Base-by-base conservation (phyloP, 2,888 invertebrate genomes). In the Chirona hameri region DNA sequence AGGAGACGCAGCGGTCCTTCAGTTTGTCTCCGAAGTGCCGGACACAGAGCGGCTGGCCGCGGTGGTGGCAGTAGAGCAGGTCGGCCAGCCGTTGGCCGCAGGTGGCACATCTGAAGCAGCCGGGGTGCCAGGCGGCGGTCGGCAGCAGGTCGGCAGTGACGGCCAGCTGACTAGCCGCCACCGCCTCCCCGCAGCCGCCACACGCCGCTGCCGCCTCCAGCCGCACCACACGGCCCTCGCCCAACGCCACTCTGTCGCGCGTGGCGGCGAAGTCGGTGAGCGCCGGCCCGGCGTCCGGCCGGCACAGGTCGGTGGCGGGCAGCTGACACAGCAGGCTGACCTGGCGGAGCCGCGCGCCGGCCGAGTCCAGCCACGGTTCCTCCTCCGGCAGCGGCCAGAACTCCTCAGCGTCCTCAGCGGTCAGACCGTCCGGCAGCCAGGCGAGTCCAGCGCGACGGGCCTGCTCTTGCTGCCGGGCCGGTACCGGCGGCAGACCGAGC, bases 41-140 rank as follows among this genome's bases (percentile, higher is more conserved):
- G 39, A 24, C 24, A 24, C 76, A 76, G 14, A 76, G 76, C 46
- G 46, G 76, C 76, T 12, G 21, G 9, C 46, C 76, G 39, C 18
- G 4, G 18, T 18, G 46, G 18, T 46, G 21, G 76, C 76, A 39
- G 76, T 39, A 76, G 39, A 76, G 21, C 39, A 76, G 76, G 46
- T 76, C 76, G 46, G 76, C 76, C 46, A 76, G 76, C 7, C 21
- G 21, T 39, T 76, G 27, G 21, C 46, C 39, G 46, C 76, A 76
- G 21, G 15, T 10, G 39, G 31, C 76, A 24, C 76, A 76, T 1
- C 10, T 24, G 76, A 76, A 76, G 24, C 76, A 76, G 76, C 39
- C 76, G 39, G 76, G 76, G 46, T 76, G 76, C 76, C 76, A 76
- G 76, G 76, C 76, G 39, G 14, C 24, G 39, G 21, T 24, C 24